phyloP scores from a whole-genome alignment of 2,888 invertebrate species.

The Pandemis corylana region DNA sequence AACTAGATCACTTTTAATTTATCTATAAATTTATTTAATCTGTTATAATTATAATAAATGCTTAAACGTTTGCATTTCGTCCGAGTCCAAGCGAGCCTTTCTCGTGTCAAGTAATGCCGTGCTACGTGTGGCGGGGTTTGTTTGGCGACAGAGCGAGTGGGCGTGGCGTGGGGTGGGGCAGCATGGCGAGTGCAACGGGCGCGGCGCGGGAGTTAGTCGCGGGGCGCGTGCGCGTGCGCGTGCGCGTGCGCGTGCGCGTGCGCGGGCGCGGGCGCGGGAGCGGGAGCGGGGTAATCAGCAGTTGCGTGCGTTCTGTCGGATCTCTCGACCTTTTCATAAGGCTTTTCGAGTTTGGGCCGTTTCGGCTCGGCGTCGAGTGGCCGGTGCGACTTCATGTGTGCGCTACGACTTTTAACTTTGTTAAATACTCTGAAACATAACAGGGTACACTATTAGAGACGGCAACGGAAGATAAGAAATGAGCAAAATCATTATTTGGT shows the following conservation, averaged over 20 bases:
- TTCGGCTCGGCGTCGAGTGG: slow-evolving; percentile 93
- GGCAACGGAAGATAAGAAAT: slow-evolving; percentile 66
- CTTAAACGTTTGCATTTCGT: slow-evolving; percentile 69
- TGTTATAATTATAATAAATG: slow-evolving; percentile 71
- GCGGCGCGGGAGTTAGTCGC: slow-evolving; percentile 40
- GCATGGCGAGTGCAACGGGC: slow-evolving; percentile 1
- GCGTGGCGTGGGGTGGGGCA: slow-evolving; percentile 23
- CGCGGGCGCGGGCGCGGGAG: slow-evolving; percentile 26
- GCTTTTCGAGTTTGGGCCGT: slow-evolving; percentile 86
- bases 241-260: slow-evolving; percentile 26
- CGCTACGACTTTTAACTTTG: slow-evolving; percentile 99
- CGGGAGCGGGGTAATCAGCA: slow-evolving; percentile 65
- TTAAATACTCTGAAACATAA: slow-evolving; percentile 94
- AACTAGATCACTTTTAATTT: slow-evolving; percentile 68
- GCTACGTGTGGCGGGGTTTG: slow-evolving; percentile 6
- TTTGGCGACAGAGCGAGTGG: slow-evolving; percentile 27
- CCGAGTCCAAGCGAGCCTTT: slow-evolving; percentile 55
- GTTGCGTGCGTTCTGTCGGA: slow-evolving; percentile 76
- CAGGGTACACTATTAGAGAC: slow-evolving; percentile 77
- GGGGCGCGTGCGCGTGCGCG: slow-evolving; percentile 39
- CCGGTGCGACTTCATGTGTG: slow-evolving; percentile 99
- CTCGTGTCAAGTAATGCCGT: slow-evolving; percentile 40
- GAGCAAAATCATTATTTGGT: slow-evolving; percentile 56
- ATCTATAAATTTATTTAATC: slow-evolving; percentile 62
- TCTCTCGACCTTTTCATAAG: slow-evolving; percentile 85